These are phyloP conservation scores for Uromys caudimaculatus DNA, from an alignment of 2,797 vertebrate species.

Conservation along the genomic window DNA sequence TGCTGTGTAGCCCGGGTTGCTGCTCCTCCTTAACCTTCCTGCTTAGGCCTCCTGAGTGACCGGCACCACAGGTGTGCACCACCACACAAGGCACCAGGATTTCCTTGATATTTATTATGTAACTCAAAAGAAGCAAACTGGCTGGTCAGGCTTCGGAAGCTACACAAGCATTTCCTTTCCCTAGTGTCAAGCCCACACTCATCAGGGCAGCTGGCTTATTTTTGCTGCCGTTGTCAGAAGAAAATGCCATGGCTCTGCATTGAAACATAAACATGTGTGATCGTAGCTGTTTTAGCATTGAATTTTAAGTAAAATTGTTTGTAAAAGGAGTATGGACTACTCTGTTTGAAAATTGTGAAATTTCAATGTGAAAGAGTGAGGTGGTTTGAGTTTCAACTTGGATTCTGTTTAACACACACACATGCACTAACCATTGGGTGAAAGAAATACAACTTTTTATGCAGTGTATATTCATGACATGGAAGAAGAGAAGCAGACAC, in stretches of 20 bases:
- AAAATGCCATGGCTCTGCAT: neutral
- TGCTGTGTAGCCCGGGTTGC: neutral
- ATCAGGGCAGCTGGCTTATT: neutral
- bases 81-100: neutral
- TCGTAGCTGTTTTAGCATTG: neutral
- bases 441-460: neutral
- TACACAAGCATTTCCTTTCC: neutral
- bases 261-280: neutral
- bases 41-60: neutral
- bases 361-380: constrained; percentile 3
- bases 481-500: neutral
- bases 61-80: no score
- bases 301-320: constrained; percentile 49
- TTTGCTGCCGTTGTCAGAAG: neutral
- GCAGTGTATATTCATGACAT: neutral
- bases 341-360: neutral
- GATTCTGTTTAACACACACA: neutral
- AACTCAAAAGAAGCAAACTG: neutral
- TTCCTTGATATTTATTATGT: neutral
- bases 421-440: neutral
- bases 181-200: neutral
- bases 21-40: neutral
- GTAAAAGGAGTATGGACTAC: neutral
- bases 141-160: neutral
- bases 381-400: neutral